Evolutionary conservation across 2,113 vertebrate species (phyloP).

Genomic region (Ochotona princeps): DNA sequence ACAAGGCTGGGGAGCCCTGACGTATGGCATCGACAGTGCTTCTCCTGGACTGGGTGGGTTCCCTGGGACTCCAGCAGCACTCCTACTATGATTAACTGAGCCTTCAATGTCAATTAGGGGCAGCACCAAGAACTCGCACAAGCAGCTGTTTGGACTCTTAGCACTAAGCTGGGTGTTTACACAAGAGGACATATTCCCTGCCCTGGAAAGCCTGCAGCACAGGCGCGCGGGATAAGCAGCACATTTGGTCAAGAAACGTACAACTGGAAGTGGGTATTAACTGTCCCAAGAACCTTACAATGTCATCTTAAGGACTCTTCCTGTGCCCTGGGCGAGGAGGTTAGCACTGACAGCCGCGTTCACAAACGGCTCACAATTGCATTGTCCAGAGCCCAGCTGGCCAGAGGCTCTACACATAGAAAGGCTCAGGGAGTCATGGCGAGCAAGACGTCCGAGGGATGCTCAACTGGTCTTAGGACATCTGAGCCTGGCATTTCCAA

Average conservation of each 20-base stretch:
- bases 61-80: no score
- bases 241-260: background rate
- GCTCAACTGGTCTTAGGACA: background rate
- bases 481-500: background rate
- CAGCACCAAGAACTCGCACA: background rate
- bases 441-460: background rate
- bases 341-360: background rate
- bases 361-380: background rate
- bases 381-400: background rate
- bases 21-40: background rate
- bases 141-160: background rate
- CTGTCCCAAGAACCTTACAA: background rate
- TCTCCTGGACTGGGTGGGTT: background rate
- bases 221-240: no score
- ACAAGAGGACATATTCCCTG: background rate
- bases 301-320: background rate
- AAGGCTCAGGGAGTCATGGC: background rate
- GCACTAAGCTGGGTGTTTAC: background rate
- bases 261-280: no score
- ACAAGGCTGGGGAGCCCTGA: no score
- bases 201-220: no score
- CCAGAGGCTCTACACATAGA: background rate
- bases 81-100: no score
- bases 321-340: background rate
- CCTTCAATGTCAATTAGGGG: no score